These are phyloP conservation scores for Malachius bipustulatus DNA, from an alignment of 2,888 invertebrate species.

Conservation along the genomic window DNA sequence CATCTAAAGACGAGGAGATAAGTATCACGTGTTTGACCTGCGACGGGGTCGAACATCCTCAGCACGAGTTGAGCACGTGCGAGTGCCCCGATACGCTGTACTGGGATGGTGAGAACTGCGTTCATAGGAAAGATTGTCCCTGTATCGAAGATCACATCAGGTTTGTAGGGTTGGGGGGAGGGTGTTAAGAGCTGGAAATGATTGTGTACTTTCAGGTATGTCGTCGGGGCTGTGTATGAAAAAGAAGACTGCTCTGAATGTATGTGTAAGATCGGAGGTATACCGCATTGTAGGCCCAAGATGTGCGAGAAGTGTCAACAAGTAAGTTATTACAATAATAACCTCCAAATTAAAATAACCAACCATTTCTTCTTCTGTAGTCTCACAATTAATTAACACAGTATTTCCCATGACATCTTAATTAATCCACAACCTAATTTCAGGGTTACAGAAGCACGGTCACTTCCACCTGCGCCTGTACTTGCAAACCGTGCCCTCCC, in stretches of 20 bases:
- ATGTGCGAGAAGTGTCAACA: conserved; percentile 52
- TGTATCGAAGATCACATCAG: conserved; percentile 58
- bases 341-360: background rate
- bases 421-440: conserved; percentile 5
- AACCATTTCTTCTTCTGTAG: conserved; percentile 4
- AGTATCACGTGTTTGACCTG: no score
- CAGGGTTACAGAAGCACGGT: conserved; percentile 47
- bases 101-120: conserved; percentile 68
- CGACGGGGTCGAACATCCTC: conserved; percentile 19
- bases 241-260: conserved; percentile 68
- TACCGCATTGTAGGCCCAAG: conserved; percentile 55
- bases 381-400: background rate
- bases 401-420: background rate
- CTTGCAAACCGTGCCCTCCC: conserved; percentile 59
- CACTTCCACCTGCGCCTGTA: conserved; percentile 54
- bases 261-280: conserved; percentile 64
- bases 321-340: conserved; percentile 34
- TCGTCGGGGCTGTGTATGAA: conserved; percentile 58
- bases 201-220: conserved; percentile 52
- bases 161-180: conserved; percentile 34
- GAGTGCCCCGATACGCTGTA: conserved; percentile 43
- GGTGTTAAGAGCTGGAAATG: no score
- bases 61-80: conserved; percentile 39
- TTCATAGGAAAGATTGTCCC: conserved; percentile 60
- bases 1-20: no score